A percentile compares a stretch with the other conserved stretches of the same genome.
phyloP scores from a whole-genome alignment of 2,888 invertebrate species.

The Ornithoptera priamus region DNA sequence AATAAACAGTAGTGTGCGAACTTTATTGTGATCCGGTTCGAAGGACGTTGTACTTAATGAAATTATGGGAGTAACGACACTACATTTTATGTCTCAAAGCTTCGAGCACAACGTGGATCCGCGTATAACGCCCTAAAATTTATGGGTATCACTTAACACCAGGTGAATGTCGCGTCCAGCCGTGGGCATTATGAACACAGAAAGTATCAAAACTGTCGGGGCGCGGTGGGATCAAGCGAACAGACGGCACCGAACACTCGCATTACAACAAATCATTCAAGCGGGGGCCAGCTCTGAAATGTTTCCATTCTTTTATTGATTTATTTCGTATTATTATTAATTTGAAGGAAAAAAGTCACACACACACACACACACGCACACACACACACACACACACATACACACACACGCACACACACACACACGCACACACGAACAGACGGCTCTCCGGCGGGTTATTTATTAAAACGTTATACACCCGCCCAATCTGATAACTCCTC shows the following conservation, averaged over 20 bases:
- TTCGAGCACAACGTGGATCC: too few species aligned
- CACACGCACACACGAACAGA: not conserved
- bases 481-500: conserved; percentile 67
- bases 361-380: conserved; percentile 34
- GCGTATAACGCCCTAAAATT: too few species aligned
- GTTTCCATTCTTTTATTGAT: conserved; percentile 78
- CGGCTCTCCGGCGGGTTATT: conserved; percentile 56
- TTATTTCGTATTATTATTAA: conserved; percentile 78
- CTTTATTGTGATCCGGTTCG: too few species aligned
- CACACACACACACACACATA: too few species aligned
- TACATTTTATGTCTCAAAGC: too few species aligned
- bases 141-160: too few species aligned
- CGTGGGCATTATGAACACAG: conserved; percentile 7
- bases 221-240: conserved; percentile 33
- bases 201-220: conserved; percentile 52
- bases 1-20: too few species aligned
- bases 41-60: too few species aligned
- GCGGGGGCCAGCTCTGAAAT: conserved; percentile 64
- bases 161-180: too few species aligned
- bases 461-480: conserved; percentile 66
- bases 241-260: conserved; percentile 66
- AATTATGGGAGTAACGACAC: too few species aligned
- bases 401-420: conserved; percentile 35
- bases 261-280: conserved; percentile 79
- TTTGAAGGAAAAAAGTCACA: conserved; percentile 54